phyloP scores from a whole-genome alignment of 2,888 invertebrate genomes.

The Archaeoteleia sp. region DNA sequence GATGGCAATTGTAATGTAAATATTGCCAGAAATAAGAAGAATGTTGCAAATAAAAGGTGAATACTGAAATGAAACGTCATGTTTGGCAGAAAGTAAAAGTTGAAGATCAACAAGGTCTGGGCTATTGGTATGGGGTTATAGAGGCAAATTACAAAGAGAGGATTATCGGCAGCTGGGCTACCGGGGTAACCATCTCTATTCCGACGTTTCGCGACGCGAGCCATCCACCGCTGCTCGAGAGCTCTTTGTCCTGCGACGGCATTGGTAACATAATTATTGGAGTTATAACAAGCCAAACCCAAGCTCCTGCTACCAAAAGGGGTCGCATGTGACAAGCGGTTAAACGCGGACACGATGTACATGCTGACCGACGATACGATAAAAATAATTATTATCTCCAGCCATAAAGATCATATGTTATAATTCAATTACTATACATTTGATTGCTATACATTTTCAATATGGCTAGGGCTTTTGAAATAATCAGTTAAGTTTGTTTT shows the following conservation, averaged over 20 bases:
- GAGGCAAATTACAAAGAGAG: constrained; percentile 75
- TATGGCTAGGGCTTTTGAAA: no score
- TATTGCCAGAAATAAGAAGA: no score
- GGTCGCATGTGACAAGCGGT: constrained; percentile 63
- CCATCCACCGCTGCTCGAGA: constrained; percentile 61
- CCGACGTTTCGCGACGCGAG: constrained; percentile 46
- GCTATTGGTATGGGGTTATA: constrained; percentile 71
- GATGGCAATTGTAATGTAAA: no score
- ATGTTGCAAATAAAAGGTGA: constrained; percentile 11
- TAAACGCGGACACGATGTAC: constrained; percentile 54
- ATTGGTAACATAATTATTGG: constrained; percentile 75
- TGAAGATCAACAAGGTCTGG: constrained; percentile 57
- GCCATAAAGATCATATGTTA: constrained; percentile 22
- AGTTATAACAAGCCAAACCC: constrained; percentile 74
- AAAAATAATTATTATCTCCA: constrained; percentile 48
- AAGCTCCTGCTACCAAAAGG: constrained; percentile 62
- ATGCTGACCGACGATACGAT: constrained; percentile 41
- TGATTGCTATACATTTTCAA: no score
- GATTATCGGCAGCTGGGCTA: constrained; percentile 75
- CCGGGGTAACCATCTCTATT: constrained; percentile 68
- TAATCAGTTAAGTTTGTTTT: no score
- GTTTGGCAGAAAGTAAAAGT: constrained; percentile 40
- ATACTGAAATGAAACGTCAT: constrained; percentile 25
- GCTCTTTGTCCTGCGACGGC: constrained; percentile 73
- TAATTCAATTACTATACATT: no score